Conservation (phyloP, 1,140 invertebrate species). For the Achatina immaculata region DNA sequence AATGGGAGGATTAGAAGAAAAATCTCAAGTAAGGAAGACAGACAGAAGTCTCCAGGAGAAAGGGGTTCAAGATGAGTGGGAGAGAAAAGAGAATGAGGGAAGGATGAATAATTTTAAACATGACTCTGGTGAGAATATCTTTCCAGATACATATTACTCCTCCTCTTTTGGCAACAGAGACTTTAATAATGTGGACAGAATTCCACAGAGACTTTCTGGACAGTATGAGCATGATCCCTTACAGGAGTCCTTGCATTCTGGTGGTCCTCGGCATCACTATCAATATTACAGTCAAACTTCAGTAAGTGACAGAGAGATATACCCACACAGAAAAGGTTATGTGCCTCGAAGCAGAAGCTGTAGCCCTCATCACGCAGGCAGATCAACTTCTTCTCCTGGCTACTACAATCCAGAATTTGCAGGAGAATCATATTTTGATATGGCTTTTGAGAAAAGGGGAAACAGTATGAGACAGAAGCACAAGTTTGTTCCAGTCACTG, state of each 20-base stretch:
- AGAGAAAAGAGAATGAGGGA: conserved; percentile 15
- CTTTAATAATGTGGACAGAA: conserved; percentile 19
- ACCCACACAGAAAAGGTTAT: conserved; percentile 56
- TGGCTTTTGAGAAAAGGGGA: too few relatives aligned
- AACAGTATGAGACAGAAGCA: background rate
- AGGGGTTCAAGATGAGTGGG: conserved; percentile 32
- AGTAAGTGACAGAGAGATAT: conserved; percentile 54
- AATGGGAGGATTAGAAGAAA: conserved; percentile 9
- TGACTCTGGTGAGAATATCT: background rate
- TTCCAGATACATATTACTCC: conserved; percentile 2
- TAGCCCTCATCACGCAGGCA: conserved; percentile 18
- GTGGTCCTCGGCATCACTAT: conserved; percentile 37
- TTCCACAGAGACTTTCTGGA: conserved; percentile 19
- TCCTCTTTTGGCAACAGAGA: conserved; percentile 16
- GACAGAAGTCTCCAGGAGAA: conserved; percentile 39
- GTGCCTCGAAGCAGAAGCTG: conserved; percentile 21
- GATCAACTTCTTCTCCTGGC: background rate
- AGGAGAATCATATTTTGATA: background rate
- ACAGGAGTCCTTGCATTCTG: background rate
- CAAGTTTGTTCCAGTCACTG: background rate
- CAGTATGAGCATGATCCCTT: conserved; percentile 26
- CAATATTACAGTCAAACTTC: conserved; percentile 56
- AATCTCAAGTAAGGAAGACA: conserved; percentile 23
- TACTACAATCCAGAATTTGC: background rate
- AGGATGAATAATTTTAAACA: background rate